Base-by-base conservation (phyloP, 2,888 invertebrate species). In the Ormyrus labotus region DNA sequence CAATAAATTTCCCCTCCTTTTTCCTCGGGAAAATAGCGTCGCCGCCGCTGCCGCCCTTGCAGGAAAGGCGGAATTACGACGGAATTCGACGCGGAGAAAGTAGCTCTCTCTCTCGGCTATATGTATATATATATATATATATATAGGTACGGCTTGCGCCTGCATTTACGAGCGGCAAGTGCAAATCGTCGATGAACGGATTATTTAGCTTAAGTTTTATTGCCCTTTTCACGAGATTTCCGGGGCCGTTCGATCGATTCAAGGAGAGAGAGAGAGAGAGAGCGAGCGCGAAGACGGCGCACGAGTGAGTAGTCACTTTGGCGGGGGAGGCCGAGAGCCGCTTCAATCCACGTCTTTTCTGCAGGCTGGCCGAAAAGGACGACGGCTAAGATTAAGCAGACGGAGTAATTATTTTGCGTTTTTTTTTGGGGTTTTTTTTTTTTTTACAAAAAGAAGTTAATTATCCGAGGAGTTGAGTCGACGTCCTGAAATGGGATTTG, bases 141-240 rank as follows among this genome's bases (percentile, higher is more conserved):
- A 58, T 5, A 47, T 8, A 9, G 34, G 48, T 19, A 6, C 53
- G 9, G 61, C 63, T 69, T 48, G 70, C 47, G 51, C 72, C 48
- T 76, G 69, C 79, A 82, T 82, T 83, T 83, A 81, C 81, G 82
- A 75, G 81, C 77, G 70, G 74, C 82, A 81, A 83, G 80, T 82
- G 81, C 82, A 83, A 82, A 83, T 83, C 81, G 82, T 70, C 83
- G 81, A 81, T 78, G 82, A 80, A 83, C 79, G 81, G 81, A 82
- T 83, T 82, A 82, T 82, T 78, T 79, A 80, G 82, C 73, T 82
- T 82, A 81, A 81, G 82, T 83, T 83, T 83, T 83, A 83, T 83
- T 82, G 78, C 78, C 81, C 80, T 82, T 83, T 82, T 79, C 79
- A 79, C 63, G 74, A 82, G 80, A 79, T 79, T 81, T 77, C 74